Evolutionary conservation across 37 sponge, comb jelly and placozoan genomes (phyloP), one percentile per base, ranked within the genome.

Genomic region (Chondrilla cf. caribensis): DNA sequence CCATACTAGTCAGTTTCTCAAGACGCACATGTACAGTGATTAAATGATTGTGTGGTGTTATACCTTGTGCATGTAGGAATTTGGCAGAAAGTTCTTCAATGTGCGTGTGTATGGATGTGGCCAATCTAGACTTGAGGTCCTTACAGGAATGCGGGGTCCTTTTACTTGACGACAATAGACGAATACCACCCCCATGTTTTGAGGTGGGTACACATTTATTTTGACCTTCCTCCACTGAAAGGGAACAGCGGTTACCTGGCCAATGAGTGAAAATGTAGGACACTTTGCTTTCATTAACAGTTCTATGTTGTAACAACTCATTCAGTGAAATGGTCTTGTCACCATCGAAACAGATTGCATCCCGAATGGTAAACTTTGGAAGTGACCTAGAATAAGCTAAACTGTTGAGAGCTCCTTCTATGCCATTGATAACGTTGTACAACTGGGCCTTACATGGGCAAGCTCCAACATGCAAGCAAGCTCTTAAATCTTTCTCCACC

Each of bases 331-430:
- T 24, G 36, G 21, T 22, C 1, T 25, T 73, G n/a, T 42, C 44
- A 17, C 44, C 43, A 73, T 73, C 43, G 25, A 73, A 73, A 5
- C 76, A 73, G 2, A 73, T 73, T 22, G 25, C 44, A 8, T 73
- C 44, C 15, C 18, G 42, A 39, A 73, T 37, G 38, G 24, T 73
- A 73, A 73, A 73, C 22, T 62, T 62, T 47, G 51, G 51, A 47
- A 47, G 51, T 47, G 9, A 6, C 68, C 35, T 28, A 1, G 42
- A 37, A 19, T 2, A n/a, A 22, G 43, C 17, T 3, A 73, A 43
- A 17, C n/a, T 11, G 24, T 73, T 73, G 0, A 73, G 76, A 43
- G 76, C 76, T 24, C 40, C 43, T 24, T 73, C 76, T n/a, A 73
- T 19, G 15, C 18, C 18, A n/a, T 24, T 19, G 3, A 40, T 24